Conservation (phyloP, 2,888 invertebrate species). For the Panzeria rudis region DNA sequence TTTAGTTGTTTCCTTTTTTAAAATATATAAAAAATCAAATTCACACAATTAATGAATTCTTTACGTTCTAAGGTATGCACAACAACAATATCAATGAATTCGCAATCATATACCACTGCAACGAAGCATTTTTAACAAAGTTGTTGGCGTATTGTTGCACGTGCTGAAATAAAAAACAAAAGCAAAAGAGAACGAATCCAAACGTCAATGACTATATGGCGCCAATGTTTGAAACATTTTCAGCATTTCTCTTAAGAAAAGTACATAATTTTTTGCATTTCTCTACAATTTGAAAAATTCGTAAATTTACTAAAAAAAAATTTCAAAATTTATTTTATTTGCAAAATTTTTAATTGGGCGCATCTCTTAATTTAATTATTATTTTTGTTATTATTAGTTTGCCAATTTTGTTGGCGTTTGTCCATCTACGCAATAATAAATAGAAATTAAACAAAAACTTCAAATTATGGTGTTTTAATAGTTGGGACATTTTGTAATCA, state of each 20-base stretch:
- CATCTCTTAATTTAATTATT: slow-evolving; percentile 45
- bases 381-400: slow-evolving; percentile 27
- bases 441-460: slow-evolving; percentile 16
- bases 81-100: background rate
- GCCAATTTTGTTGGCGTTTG: slow-evolving; percentile 60
- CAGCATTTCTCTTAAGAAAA: background rate
- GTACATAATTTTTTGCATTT: background rate
- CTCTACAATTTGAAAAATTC: background rate
- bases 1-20: slow-evolving; percentile 36
- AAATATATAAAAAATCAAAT: slow-evolving; percentile 10
- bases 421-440: slow-evolving; percentile 74
- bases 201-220: slow-evolving; percentile 73
- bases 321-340: slow-evolving; percentile 2
- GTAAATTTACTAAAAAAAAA: background rate
- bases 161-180: slow-evolving; percentile 65
- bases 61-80: slow-evolving; percentile 39
- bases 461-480: slow-evolving; percentile 35
- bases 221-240: slow-evolving; percentile 65
- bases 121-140: slow-evolving; percentile 27
- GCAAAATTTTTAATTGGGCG: slow-evolving; percentile 35
- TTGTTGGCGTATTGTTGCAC: slow-evolving; percentile 68
- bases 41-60: slow-evolving; percentile 45
- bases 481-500: slow-evolving; percentile 8
- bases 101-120: slow-evolving; percentile 9
- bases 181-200: slow-evolving; percentile 3